Base-by-base conservation (phyloP, 2,888 invertebrate genomes). In the Aphodius granarius region DNA sequence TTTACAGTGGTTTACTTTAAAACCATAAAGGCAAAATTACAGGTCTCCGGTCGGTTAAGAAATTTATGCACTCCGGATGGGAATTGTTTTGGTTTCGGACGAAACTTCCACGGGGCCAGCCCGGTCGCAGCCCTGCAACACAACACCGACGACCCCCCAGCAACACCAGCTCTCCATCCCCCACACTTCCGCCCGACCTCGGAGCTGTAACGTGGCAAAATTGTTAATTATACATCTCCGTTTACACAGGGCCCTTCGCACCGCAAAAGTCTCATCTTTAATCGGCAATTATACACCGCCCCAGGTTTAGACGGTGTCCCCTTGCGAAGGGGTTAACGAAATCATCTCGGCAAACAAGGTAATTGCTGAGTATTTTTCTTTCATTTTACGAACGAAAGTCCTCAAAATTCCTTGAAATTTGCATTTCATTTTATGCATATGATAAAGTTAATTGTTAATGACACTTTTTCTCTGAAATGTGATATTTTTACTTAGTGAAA, bases 1-100 rank as follows among this genome's bases (percentile, higher is more conserved):
- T 84, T 85, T 85, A 84, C 81, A 82, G 83, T 83, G 85, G 86
- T 86, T 85, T 84, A 84, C 85, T 84, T 86, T 86, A 83, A 85
- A 86, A 86, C 86, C 85, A 85, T 86, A 84, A 86, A 85, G 85
- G 86, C 85, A 82, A 84, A 86, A 86, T 86, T 86, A 86, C 85
- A 85, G 84, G 84, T 84, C 85, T 85, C 84, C 80, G 68, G 68
- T 82, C 84, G 84, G 84, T 83, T 84, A 84, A 84, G 85, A 86
- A 85, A 86, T 86, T 86, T 86, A 86, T 86, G 84, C 83, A 84
- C 82, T 82, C 85, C 83, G 83, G 81, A 82, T 78, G 80, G 43
- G 81, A 81, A 81, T 81, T 81, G 81, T 81, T 81, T 80, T 79
- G 80, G 79, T 78, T 78, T 77, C 76, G 68, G 68, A 65, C 21